Base-by-base conservation (phyloP, 2,113 vertebrate species). In the Parus major region DNA sequence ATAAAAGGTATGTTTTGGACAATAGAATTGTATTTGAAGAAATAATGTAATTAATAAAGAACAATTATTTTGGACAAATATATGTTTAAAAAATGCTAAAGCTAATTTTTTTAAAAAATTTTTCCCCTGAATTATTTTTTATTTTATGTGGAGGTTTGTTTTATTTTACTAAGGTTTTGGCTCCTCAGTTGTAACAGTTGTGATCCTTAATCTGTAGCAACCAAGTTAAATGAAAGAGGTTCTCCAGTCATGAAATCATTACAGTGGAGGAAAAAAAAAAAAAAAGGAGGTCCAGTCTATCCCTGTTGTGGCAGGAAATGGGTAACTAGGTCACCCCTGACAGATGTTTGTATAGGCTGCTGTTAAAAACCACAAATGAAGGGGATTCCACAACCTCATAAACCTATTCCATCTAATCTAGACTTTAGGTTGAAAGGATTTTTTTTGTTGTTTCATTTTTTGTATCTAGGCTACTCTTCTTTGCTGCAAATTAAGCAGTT, bases 261-360 rank as follows among this genome's bases (percentile, higher is more conserved):
- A 75, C 3, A 27, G 25, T 7, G 29, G 28, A 5, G 12, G 7
- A 5, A 41, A 33, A 25, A 18, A 28, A 15, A 19, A 23, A 24
- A 24, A 80, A 80, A 55, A 63, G 13, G 28, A 53, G 11, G 21
- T 69, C 59, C 56, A 86, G 83, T 84, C 64, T 71, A 36, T 80
- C 79, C 82, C 71, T 82, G 23, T 92, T 90, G 88, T 83, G 79
- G 79, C 86, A 90, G 94, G 90, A 97, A 95, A 80, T 88, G 94
- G 90, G 82, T 93, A 95, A 97, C 79, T 97, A 94, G 95, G 94
- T 94, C 94, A 93, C 70, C 72, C 64, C 68, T 86, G 82, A 73
- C 68, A 94, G 88, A 96, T 94, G 95, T 94, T 96, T 97, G 64
- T 92, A 69, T 78, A 90, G 91, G 88, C 82, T 95, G 83, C 83